Percentiles rank a stretch among this genome's conserved stretches.
phyloP scores from a whole-genome alignment of 2,797 vertebrate genomes.

The Sebastes reedi region DNA sequence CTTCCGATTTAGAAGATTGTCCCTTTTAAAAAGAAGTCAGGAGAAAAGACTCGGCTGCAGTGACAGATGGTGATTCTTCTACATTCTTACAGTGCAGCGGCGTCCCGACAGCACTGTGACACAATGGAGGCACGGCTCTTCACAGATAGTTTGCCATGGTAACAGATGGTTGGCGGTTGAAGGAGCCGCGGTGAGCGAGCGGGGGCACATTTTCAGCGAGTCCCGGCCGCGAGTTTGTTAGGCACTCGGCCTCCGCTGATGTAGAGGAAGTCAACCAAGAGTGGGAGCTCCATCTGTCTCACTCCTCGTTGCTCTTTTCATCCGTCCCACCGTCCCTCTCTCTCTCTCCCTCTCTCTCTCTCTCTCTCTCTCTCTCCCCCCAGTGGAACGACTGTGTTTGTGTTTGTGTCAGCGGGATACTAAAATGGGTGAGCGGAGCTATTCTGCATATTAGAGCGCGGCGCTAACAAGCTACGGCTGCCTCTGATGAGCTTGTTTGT shows the following conservation, averaged over 20 bases:
- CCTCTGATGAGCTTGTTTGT: constrained; percentile 79
- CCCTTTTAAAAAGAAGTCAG: neutral
- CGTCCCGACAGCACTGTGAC: constrained; percentile 53
- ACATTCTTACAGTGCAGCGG: constrained; percentile 48
- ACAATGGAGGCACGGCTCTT: constrained; percentile 51
- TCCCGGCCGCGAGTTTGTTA: constrained; percentile 53
- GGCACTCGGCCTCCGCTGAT: constrained; percentile 38
- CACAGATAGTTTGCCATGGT: constrained; percentile 53
- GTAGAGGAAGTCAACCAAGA: constrained; percentile 63
- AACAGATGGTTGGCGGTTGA: constrained; percentile 67
- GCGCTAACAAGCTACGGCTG: constrained; percentile 70
- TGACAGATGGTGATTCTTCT: constrained; percentile 64
- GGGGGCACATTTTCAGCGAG: constrained; percentile 37
- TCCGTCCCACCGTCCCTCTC: constrained; percentile 18
- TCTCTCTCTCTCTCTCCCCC: neutral
- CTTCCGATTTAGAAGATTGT: neutral
- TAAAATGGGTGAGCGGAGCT: constrained; percentile 61
- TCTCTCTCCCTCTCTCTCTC: neutral
- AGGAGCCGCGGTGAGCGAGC: constrained; percentile 33
- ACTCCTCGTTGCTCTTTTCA: constrained; percentile 59
- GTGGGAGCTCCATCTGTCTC: constrained; percentile 73
- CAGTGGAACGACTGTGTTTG: constrained; percentile 55
- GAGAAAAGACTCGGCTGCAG: neutral
- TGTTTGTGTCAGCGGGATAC: constrained; percentile 67
- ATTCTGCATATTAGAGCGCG: constrained; percentile 65